Conservation (phyloP, 2,113 vertebrate genomes). For the Anoura caudifer region DNA sequence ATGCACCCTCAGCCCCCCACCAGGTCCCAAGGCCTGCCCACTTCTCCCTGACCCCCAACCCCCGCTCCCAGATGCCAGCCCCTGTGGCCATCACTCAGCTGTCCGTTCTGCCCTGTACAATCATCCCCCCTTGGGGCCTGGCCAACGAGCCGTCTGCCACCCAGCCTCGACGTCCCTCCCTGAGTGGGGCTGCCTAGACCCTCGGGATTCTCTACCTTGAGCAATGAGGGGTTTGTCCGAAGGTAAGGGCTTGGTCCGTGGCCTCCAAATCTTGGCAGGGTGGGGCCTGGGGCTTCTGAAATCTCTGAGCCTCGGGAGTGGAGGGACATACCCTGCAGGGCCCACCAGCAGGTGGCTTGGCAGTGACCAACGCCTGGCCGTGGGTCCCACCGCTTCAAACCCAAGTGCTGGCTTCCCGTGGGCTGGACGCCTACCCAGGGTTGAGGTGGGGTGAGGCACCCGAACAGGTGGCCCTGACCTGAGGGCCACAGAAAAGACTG, state of each 20-base stretch:
- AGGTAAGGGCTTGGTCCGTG: not conserved
- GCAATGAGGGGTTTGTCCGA: not conserved
- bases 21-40: not conserved
- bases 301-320: not conserved
- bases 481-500: not conserved
- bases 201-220: not conserved
- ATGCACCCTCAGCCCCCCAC: rapidly evolving
- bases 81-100: not conserved
- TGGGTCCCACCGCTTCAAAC: not conserved
- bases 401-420: not conserved
- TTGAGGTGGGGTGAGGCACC: not conserved
- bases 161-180: not conserved
- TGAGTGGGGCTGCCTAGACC: not conserved
- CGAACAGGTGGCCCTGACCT: not conserved
- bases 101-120: not conserved
- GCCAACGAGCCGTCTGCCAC: not conserved
- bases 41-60: too few species aligned
- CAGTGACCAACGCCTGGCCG: not conserved
- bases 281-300: not conserved
- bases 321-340: not conserved
- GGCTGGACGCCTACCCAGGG: too few species aligned
- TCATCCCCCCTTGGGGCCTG: too few species aligned
- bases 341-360: not conserved
- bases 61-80: not conserved
- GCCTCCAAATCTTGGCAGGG: not conserved